Percentiles rank a stretch among this genome's conserved stretches.
These are phyloP conservation scores for Cyclina sinensis DNA, from an alignment of 1,140 invertebrate genomes.

Conservation along the genomic window DNA sequence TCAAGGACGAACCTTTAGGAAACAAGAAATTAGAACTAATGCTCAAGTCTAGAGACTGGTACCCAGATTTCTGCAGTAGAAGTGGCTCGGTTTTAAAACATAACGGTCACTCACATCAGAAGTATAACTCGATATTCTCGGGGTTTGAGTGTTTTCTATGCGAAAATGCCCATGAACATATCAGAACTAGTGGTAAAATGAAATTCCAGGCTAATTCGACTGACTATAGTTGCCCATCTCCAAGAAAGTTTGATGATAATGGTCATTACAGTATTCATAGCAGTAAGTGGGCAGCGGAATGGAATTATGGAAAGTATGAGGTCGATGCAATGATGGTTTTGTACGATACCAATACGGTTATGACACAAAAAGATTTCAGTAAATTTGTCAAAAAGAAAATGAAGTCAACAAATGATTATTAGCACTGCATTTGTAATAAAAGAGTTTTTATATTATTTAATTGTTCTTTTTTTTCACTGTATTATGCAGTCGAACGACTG, in stretches of 20 bases:
- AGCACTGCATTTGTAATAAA: too few relatives aligned
- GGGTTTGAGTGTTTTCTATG: constrained; percentile 91
- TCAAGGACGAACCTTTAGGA: constrained; percentile 88
- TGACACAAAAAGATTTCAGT: constrained; percentile 37
- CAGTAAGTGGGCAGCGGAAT: constrained; percentile 31
- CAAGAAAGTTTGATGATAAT: constrained; percentile 84
- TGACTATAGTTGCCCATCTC: constrained; percentile 88
- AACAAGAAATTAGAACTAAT: constrained; percentile 85
- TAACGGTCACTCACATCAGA: constrained; percentile 71
- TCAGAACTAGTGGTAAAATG: constrained; percentile 45
- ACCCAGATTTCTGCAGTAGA: constrained; percentile 14
- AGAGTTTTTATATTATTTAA: too few relatives aligned
- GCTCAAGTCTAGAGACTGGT: constrained; percentile 86
- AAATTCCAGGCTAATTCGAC: constrained; percentile 71
- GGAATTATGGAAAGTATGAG: constrained; percentile 53
- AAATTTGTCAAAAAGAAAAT: constrained; percentile 31
- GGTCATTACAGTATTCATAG: constrained; percentile 62
- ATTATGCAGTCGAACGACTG: too few relatives aligned
- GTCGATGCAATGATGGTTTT: constrained; percentile 13
- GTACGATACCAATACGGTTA: neutral
- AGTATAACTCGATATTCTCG: constrained; percentile 85
- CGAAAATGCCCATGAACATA: constrained; percentile 83
- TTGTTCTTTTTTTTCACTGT: too few relatives aligned
- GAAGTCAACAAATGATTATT: neutral
- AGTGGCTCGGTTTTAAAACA: neutral